Evolutionary conservation across 2,797 vertebrate genomes (phyloP).

Genomic region (Siniperca scherzeri): DNA sequence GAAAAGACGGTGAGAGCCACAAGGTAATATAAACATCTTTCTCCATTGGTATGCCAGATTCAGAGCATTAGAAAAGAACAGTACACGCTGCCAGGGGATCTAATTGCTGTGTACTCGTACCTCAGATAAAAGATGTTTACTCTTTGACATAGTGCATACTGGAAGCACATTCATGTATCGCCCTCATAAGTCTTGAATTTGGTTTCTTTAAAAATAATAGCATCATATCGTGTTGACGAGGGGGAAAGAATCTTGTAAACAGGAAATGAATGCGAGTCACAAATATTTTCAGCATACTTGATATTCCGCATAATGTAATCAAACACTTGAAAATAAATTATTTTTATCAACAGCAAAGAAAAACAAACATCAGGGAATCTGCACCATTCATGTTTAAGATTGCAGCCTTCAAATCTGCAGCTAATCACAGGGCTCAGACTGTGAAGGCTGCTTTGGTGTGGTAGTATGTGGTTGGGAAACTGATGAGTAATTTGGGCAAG

Average conservation of each 20-base stretch:
- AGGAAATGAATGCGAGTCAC: conserved; percentile 61
- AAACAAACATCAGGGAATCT: conserved; percentile 64
- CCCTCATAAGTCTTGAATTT: conserved; percentile 39
- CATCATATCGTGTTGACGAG: conserved; percentile 33
- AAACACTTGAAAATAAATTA: conserved; percentile 54
- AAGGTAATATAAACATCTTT: conserved; percentile 34
- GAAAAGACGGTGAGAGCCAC: not conserved
- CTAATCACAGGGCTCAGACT: conserved; percentile 65
- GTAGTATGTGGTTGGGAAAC: conserved; percentile 40
- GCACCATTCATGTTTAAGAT: conserved; percentile 51
- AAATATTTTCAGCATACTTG: conserved; percentile 58
- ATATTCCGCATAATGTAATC: conserved; percentile 59
- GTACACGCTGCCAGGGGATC: conserved; percentile 43
- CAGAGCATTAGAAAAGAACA: conserved; percentile 58
- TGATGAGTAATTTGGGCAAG: conserved; percentile 66
- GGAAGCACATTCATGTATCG: conserved; percentile 28
- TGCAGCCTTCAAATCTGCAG: conserved; percentile 47
- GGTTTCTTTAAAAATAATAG: conserved; percentile 57
- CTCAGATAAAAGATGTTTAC: conserved; percentile 71
- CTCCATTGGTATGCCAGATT: conserved; percentile 61
- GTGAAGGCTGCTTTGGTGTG: conserved; percentile 47
- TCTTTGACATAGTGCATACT: conserved; percentile 26
- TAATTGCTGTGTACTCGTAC: conserved; percentile 60
- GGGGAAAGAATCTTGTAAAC: conserved; percentile 53
- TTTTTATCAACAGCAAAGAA: conserved; percentile 46